Evolutionary conservation across 2,888 invertebrate species (phyloP), one percentile per base, ranked within the genome.

Genomic region (Erebia epiphron): DNA sequence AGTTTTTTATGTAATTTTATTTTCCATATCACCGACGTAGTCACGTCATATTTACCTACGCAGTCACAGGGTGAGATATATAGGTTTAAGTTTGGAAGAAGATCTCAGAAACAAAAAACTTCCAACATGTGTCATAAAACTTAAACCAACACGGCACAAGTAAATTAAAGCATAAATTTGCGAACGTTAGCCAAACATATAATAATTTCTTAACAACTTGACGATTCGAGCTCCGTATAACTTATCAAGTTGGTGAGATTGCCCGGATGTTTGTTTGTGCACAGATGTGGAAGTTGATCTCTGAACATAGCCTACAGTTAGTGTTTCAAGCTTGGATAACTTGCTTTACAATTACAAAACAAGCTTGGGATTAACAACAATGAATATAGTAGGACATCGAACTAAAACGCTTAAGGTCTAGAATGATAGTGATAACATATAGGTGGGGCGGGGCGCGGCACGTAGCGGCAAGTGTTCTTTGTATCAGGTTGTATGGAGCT

Each of bases 121-220:
- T 57, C 56, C 13, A 49, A 62, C 49, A 49, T 21, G 21, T 62
- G 46, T 49, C 49, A 49, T 49, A 9, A 46, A 49, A 58, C 35
- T 43, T 43, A 46, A 61, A 43, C 43, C 61, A 61, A 49, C 62
- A 62, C 21, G 4, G 46, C 46, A 13, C 18, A 18, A 49, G 46
- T 21, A 62, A 62, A 62, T 62, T 62, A 62, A 62, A 49, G n/a
- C 62, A 46, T n/a, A n/a, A n/a, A n/a, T 62, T 49, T 21, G 21
- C 49, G 18, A 62, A 21, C 46, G 46, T 62, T 18, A 3, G 49
- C 9, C 21, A 18, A 16, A 21, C n/a, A n/a, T 62, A 61, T 73
- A 67, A 67, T 63, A 67, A 71, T 66, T 68, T 64, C 69, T 71
- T 71, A 73, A 71, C 63, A 71, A 71, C 67, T 73, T 67, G 46